Evolutionary conservation across 2,888 invertebrate genomes (phyloP).

Genomic region (Morinoia aosen): DNA sequence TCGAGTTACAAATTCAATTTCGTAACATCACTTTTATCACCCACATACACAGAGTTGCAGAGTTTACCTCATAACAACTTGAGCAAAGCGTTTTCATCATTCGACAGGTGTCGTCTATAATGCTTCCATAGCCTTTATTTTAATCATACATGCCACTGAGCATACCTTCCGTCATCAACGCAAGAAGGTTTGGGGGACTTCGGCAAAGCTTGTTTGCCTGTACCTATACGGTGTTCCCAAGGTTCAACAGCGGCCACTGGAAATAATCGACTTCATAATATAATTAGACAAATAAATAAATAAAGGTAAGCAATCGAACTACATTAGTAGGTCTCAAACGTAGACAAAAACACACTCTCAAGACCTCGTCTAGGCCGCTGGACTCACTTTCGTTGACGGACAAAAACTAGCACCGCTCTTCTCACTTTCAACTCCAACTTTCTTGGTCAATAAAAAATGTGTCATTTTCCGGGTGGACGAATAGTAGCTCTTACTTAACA

Average conservation of each 20-base stretch:
- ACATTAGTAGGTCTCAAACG: neutral
- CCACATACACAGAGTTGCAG: neutral
- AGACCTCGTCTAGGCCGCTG: neutral
- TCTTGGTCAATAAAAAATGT: neutral
- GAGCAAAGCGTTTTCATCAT: neutral
- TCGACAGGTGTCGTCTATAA: neutral
- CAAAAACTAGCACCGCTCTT: constrained; percentile 27
- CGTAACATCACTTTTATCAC: neutral
- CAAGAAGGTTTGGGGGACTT: too few species aligned
- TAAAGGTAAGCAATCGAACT: neutral
- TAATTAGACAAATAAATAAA: neutral
- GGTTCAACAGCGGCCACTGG: too few species aligned
- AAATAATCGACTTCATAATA: neutral
- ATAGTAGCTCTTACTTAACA: neutral
- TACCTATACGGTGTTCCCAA: too few species aligned
- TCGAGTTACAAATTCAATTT: neutral
- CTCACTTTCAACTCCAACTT: constrained; percentile 44
- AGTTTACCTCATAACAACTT: neutral
- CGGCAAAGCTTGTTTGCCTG: too few species aligned
- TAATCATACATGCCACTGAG: neutral
- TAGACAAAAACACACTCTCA: neutral
- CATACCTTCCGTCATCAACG: too few species aligned
- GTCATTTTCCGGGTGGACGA: constrained; percentile 21
- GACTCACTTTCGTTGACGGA: constrained; percentile 34
- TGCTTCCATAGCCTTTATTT: neutral